phyloP scores from a whole-genome alignment of 2,113 vertebrate genomes.

The Redunca redunca region DNA sequence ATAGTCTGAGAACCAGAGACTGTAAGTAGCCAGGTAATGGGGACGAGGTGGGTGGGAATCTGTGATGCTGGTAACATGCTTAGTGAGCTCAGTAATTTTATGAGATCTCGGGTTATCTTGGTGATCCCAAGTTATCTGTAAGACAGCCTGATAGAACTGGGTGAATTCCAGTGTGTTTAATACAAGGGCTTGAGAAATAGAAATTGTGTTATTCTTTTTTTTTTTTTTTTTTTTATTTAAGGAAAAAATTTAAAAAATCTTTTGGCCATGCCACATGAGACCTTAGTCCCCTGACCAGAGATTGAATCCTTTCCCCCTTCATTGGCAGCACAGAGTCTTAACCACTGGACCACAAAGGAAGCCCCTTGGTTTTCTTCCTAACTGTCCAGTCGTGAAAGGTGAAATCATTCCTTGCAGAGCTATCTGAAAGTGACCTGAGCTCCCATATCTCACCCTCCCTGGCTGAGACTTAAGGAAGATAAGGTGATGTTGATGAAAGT shows the following conservation, averaged over 20 bases:
- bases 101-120: background rate
- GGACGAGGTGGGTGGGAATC: background rate
- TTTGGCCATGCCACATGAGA: background rate
- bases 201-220: background rate
- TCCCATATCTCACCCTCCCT: background rate
- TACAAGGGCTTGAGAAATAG: background rate
- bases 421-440: background rate
- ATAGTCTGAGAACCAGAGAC: background rate
- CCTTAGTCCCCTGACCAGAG: background rate
- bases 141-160: background rate
- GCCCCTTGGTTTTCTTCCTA: background rate
- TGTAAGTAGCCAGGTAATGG: background rate
- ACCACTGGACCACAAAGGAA: background rate
- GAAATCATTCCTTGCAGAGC: background rate
- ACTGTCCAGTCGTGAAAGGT: background rate
- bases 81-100: background rate
- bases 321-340: background rate
- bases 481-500: background rate
- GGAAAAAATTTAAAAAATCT: background rate
- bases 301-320: background rate
- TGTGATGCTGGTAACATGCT: background rate
- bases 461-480: background rate
- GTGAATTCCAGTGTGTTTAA: background rate
- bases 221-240: background rate
- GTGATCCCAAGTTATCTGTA: conserved; percentile 3